Conservation (phyloP, 2,797 vertebrate genomes). For the Balearica regulorum region DNA sequence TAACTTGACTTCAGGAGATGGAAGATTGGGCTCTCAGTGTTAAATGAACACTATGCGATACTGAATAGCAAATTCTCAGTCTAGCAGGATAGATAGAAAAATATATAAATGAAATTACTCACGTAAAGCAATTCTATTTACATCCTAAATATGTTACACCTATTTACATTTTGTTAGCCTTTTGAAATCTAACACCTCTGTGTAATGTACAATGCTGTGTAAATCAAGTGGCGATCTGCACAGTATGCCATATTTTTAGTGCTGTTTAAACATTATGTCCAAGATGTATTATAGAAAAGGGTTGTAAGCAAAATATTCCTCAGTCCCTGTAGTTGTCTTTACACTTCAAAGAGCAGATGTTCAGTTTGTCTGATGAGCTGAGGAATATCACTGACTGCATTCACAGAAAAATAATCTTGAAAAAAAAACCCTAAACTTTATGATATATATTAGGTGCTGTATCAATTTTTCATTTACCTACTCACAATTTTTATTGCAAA, state of each 20-base stretch:
- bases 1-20: background rate
- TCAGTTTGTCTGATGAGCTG: constrained; percentile 48
- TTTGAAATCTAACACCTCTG: background rate
- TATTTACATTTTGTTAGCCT: background rate
- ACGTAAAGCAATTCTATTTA: background rate
- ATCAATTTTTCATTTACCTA: background rate
- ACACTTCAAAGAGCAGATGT: constrained; percentile 54
- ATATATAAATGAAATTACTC: background rate
- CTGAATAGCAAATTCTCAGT: background rate
- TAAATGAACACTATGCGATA: background rate
- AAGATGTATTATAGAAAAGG: background rate
- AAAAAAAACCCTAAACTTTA: background rate
- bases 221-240: background rate
- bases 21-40: background rate
- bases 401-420: constrained; percentile 7
- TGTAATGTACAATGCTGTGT: background rate
- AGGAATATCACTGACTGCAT: background rate
- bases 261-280: constrained; percentile 14
- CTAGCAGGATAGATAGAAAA: background rate
- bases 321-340: constrained; percentile 20
- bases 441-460: background rate
- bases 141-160: background rate
- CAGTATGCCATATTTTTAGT: background rate
- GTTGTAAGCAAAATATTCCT: constrained; percentile 45
- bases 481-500: background rate